Percentiles rank a stretch among this genome's conserved stretches.
Evolutionary conservation across 1,140 invertebrate genomes (phyloP).

Genomic region (Alviniconcha marisindica): DNA sequence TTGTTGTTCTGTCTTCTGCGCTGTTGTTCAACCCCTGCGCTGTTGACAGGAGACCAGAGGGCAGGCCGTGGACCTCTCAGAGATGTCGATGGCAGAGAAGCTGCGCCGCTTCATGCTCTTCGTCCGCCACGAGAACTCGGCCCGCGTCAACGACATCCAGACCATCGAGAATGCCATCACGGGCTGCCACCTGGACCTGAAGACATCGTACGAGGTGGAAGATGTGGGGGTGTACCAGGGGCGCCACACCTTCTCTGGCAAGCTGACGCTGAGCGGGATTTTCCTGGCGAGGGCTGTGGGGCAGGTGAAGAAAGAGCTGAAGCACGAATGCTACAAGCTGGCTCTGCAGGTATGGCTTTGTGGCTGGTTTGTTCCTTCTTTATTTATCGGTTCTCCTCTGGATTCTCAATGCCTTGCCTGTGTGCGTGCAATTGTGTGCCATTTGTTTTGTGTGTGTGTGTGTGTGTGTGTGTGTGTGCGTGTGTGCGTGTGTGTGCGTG

Average conservation of each 20-base stretch:
- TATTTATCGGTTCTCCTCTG: neutral
- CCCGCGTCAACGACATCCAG: conserved; percentile 50
- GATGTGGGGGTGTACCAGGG: conserved; percentile 56
- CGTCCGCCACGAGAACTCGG: neutral
- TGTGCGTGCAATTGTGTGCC: too few species aligned
- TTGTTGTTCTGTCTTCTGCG: too few species aligned
- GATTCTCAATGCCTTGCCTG: too few species aligned
- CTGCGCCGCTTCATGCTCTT: conserved; percentile 25
- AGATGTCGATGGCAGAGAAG: conserved; percentile 9
- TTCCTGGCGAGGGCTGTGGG: conserved; percentile 60
- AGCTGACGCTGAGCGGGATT: conserved; percentile 49
- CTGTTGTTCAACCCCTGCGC: too few species aligned
- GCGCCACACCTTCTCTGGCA: conserved; percentile 60
- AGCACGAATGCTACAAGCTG: conserved; percentile 62
- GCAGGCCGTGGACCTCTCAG: neutral
- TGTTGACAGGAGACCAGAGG: too few species aligned
- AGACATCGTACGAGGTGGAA: conserved; percentile 53
- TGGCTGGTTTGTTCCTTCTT: neutral
- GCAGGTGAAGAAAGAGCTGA: conserved; percentile 62
- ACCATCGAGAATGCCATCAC: conserved; percentile 64
- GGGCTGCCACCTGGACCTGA: conserved; percentile 60
- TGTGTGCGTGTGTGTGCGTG: too few species aligned
- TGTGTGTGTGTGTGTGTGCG: too few species aligned
- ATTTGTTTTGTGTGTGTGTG: too few species aligned
- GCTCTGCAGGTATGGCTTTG: conserved; percentile 47